Percentiles rank a stretch among this genome's conserved stretches.
phyloP scores from a whole-genome alignment of 1,140 invertebrate genomes.

The Helicoverpa zea region DNA sequence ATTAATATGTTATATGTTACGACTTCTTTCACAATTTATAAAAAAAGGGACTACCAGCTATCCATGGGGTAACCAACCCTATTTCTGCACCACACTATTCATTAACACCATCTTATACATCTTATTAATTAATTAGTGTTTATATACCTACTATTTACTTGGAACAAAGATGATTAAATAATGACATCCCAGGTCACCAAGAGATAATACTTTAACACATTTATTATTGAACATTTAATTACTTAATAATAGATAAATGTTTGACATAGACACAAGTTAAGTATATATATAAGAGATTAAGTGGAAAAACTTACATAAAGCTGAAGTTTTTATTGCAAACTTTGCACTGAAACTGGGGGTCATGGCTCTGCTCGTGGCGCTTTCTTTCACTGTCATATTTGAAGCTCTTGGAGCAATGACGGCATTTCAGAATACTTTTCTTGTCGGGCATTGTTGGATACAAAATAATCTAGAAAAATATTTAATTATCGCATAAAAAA shows the following conservation, averaged over 20 bases:
- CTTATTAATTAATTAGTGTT: background rate
- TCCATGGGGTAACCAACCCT: too few species aligned
- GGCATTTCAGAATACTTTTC: constrained; percentile 62
- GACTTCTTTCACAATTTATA: too few species aligned
- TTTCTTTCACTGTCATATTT: constrained; percentile 80
- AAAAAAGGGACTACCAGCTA: too few species aligned
- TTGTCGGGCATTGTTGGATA: constrained; percentile 43
- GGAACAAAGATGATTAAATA: background rate
- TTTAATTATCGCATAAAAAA: background rate
- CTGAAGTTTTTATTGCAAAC: constrained; percentile 79
- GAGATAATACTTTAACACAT: background rate
- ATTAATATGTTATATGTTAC: too few species aligned
- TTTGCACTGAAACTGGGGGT: constrained; percentile 72
- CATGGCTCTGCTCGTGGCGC: constrained; percentile 79
- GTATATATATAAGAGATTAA: background rate
- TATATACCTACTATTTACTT: background rate
- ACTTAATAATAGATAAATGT: background rate
- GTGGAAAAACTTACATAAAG: constrained; percentile 73
- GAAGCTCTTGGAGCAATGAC: constrained; percentile 73
- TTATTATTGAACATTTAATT: background rate
- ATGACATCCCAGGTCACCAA: background rate
- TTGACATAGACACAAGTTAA: background rate
- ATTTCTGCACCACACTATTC: too few species aligned
- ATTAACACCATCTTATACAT: too few species aligned
- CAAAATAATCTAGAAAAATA: background rate